phyloP scores from a whole-genome alignment of 1,140 invertebrate genomes.

The Aphelenchoides besseyi region DNA sequence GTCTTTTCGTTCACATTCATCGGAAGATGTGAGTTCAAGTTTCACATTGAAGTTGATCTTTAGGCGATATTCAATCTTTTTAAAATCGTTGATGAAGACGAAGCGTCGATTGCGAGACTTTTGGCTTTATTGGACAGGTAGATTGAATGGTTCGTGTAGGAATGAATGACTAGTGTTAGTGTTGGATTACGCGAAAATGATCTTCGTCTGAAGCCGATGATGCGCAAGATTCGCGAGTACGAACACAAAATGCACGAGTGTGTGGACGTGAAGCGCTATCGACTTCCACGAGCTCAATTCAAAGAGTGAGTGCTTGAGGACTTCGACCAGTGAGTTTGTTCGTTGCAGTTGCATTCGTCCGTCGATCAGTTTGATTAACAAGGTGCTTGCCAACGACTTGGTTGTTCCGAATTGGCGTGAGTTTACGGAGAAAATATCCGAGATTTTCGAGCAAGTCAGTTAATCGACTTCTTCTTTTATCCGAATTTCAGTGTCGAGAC shows the following conservation, averaged over 20 bases:
- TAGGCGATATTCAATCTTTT: conserved; percentile 57
- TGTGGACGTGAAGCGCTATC: conserved; percentile 35
- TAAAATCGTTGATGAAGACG: conserved; percentile 55
- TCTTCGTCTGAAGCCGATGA: conserved; percentile 40
- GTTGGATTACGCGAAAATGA: too few species aligned
- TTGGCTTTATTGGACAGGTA: conserved; percentile 29
- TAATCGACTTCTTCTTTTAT: not conserved
- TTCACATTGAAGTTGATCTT: not conserved
- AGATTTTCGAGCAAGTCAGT: not conserved
- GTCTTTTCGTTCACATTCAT: too few species aligned
- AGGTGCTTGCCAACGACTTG: conserved; percentile 86
- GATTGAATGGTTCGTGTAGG: too few species aligned
- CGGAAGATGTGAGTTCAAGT: conserved; percentile 46
- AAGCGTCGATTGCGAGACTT: conserved; percentile 52
- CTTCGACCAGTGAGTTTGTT: not conserved
- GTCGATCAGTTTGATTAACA: conserved; percentile 71
- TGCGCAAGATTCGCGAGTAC: conserved; percentile 53
- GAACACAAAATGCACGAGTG: conserved; percentile 33
- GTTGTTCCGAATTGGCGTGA: conserved; percentile 88
- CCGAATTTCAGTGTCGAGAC: not conserved
- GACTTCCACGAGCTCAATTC: conserved; percentile 48
- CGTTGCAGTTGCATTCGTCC: conserved; percentile 51
- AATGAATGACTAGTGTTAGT: too few species aligned
- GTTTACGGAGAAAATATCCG: not conserved
- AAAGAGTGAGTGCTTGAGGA: conserved; percentile 45